Evolutionary conservation across 2,888 invertebrate genomes (phyloP).

Genomic region (Thymelicus sylvestris): DNA sequence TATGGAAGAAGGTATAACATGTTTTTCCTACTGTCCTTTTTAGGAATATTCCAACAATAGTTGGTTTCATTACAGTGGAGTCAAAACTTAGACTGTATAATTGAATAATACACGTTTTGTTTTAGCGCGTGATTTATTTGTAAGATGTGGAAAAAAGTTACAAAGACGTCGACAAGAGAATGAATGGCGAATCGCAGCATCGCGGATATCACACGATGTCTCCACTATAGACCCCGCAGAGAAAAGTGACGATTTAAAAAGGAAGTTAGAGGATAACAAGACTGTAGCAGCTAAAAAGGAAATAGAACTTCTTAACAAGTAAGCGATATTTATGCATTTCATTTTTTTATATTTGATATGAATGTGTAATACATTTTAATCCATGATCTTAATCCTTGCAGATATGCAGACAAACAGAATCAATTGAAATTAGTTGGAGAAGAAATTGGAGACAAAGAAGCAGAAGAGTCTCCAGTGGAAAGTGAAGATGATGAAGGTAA

Average conservation of each 20-base stretch:
- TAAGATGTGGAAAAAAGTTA: conserved; percentile 86
- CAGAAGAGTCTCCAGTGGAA: conserved; percentile 73
- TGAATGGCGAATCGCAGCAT: conserved; percentile 85
- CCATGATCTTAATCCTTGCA: conserved; percentile 42
- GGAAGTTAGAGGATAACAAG: conserved; percentile 84
- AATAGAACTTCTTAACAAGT: conserved; percentile 84
- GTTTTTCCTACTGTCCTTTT: neutral
- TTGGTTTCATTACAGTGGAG: no score
- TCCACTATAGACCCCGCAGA: conserved; percentile 84
- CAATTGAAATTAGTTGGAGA: conserved; percentile 69
- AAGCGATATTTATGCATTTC: conserved; percentile 48
- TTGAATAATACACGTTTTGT: neutral
- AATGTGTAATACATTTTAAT: no score
- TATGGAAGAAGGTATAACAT: conserved; percentile 71
- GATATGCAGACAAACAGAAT: conserved; percentile 74
- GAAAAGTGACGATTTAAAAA: conserved; percentile 76
- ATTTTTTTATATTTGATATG: neutral
- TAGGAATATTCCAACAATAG: no score
- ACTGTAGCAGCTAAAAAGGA: conserved; percentile 77
- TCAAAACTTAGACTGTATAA: neutral
- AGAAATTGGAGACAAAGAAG: conserved; percentile 77
- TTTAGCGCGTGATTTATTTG: conserved; percentile 86
- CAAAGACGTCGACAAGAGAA: conserved; percentile 87
- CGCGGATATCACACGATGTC: conserved; percentile 72
- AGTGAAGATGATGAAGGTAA: conserved; percentile 73